Evolutionary conservation across 2,113 vertebrate genomes (phyloP).

Genomic region (Aepyceros melampus): DNA sequence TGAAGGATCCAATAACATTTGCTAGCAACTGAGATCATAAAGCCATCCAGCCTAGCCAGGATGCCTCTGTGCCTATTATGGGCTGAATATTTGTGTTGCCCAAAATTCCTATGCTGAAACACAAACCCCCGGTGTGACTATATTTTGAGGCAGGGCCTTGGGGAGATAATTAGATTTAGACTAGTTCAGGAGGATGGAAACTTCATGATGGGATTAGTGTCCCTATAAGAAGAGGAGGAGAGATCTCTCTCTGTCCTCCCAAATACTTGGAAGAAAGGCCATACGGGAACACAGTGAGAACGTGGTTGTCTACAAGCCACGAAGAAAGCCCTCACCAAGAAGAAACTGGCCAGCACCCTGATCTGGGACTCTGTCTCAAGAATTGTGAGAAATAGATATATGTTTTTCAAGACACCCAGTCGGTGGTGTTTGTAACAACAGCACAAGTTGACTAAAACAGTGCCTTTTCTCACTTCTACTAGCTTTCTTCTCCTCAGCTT

Average conservation of each 20-base stretch:
- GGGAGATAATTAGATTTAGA: not conserved
- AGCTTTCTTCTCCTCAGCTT: not conserved
- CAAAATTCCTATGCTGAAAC: not conserved
- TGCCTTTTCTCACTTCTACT: not conserved
- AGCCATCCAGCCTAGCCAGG: not conserved
- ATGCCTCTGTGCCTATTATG: not conserved
- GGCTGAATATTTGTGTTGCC: not conserved
- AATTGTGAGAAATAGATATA: not conserved
- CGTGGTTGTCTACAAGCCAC: not conserved
- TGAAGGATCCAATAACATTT: not conserved
- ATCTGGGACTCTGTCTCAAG: not conserved
- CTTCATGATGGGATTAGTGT: not conserved
- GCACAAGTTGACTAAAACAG: not conserved
- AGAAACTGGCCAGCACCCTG: not conserved
- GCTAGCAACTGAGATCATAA: not conserved
- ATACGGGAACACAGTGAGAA: rapidly evolving
- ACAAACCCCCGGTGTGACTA: not conserved
- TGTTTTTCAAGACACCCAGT: not conserved
- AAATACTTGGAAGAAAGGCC: not conserved
- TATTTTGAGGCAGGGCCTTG: not conserved
- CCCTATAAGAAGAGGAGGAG: not conserved
- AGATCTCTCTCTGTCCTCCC: not conserved
- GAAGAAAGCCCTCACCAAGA: not conserved
- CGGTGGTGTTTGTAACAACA: not conserved
- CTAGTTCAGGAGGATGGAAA: not conserved